Evolutionary conservation across 2,113 vertebrate genomes (phyloP), one percentile per base, ranked within the genome.

Genomic region (Todiramphus saurophagus): DNA sequence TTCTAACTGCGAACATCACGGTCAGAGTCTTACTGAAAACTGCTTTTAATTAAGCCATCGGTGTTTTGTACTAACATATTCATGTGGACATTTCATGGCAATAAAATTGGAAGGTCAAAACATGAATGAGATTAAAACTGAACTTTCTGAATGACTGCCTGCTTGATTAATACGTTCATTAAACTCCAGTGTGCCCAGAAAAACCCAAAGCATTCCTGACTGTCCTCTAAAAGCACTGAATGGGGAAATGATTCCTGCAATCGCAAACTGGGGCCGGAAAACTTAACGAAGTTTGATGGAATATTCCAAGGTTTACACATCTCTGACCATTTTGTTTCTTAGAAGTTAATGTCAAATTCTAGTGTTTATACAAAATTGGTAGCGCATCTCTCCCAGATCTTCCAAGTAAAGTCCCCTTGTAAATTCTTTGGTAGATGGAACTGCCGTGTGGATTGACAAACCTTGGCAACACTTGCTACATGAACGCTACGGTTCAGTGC

Each of bases 401-500:
- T 95, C 62, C 50, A 51, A 51, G 50, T 51, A 51, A 84, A 86
- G 56, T 15, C 16, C 20, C 75, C 73, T 70, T 89, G 50, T 90
- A 63, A 35, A 31, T 95, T 83, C 97, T 88, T 87, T 95, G 94
- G 39, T 94, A 99, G 99, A 99, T 99, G 99, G 99, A 99, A 91
- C 97, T 99, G 93, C 99, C 99, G 1, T 99, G 99, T 97, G 99
- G 99, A 60, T 97, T 99, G 97, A 99, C 99, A 90, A 99, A 99
- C 97, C 96, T 99, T 96, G 99, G 99, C 90, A 99, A 99, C 97
- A 99, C 99, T 80, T 99, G 99, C 97, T 99, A 99, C 96, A 99
- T 99, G 99, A 99, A 99, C 56, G 99, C 99, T 94, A 99, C 99
- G 5, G 99, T 99, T 97, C 99, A 99, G 93, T 99, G 99, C 97